Conservation (phyloP, 2,888 invertebrate species). For the Pandemis corylana region DNA sequence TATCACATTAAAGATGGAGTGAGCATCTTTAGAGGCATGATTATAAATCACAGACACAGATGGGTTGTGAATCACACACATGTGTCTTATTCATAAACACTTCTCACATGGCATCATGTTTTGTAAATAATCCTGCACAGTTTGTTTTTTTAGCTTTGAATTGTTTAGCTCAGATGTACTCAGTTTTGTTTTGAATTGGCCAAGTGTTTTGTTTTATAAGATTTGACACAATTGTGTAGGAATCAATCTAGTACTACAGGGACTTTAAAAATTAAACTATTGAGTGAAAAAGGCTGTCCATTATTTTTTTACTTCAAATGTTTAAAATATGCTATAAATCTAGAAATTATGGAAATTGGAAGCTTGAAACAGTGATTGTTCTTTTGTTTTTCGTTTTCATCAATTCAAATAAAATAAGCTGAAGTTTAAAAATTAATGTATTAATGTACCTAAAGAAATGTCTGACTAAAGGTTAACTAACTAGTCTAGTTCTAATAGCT, state of each 20-base stretch:
- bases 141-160: conserved; percentile 20
- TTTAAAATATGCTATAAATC: no score
- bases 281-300: no score
- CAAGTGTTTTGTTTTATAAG: not conserved
- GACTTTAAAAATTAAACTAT: not conserved
- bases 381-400: not conserved
- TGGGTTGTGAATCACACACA: conserved; percentile 65
- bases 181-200: not conserved
- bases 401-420: not conserved
- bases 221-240: no score
- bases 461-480: no score
- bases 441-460: not conserved
- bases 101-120: conserved; percentile 38
- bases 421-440: not conserved
- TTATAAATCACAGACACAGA: conserved; percentile 59
- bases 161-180: conserved; percentile 6
- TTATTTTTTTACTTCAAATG: no score
- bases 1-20: not conserved
- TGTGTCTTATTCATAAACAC: conserved; percentile 55
- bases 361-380: not conserved
- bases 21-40: conserved; percentile 20
- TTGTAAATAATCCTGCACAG: conserved; percentile 36
- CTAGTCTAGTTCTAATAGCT: no score
- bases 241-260: not conserved
- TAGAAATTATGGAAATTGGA: not conserved